Evolutionary conservation across 2,113 vertebrate genomes (phyloP).

Genomic region (Gulo gulo): DNA sequence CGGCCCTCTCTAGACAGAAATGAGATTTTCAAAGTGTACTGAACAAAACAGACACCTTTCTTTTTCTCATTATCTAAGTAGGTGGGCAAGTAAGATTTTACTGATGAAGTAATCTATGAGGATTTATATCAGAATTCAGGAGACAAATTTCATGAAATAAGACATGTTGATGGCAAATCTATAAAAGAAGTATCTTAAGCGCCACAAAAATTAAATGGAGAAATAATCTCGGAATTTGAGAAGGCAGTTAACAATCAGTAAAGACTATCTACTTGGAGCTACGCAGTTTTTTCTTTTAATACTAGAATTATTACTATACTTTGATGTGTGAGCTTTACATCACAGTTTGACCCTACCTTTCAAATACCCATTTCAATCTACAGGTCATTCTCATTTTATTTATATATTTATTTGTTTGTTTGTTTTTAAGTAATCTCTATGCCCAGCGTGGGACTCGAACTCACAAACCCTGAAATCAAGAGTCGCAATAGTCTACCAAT

Average conservation of each 20-base stretch:
- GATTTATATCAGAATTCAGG: constrained; percentile 27
- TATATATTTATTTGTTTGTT: neutral
- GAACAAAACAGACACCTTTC: neutral
- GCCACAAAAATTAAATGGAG: neutral
- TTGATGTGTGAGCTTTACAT: neutral
- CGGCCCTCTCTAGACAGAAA: neutral
- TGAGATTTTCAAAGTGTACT: neutral
- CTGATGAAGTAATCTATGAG: neutral
- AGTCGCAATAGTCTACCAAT: neutral
- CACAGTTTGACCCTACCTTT: neutral
- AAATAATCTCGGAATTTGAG: neutral
- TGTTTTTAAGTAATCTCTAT: neutral
- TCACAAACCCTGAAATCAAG: neutral
- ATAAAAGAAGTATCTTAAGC: neutral
- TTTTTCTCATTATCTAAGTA: neutral
- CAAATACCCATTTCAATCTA: neutral
- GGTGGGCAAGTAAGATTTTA: neutral
- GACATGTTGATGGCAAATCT: neutral
- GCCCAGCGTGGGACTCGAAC: neutral
- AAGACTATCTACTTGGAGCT: neutral
- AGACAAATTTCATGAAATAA: neutral
- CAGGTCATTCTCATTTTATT: neutral
- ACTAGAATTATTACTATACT: neutral
- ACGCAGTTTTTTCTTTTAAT: neutral
- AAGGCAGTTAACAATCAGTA: neutral